Evolutionary conservation across 2,888 invertebrate species (phyloP).

Genomic region (Amaurobius ferox): DNA sequence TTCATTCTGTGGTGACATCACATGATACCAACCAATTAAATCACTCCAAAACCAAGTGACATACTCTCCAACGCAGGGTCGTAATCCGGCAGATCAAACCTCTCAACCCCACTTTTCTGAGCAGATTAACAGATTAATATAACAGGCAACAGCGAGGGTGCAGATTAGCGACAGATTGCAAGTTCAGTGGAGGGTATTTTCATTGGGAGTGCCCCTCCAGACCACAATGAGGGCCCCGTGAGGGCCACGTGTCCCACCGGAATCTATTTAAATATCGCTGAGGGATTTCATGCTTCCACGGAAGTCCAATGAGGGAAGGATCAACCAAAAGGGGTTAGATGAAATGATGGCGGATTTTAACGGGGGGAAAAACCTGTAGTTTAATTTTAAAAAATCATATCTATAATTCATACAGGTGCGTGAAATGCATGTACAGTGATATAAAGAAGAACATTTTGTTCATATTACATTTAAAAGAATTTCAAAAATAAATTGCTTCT

Average conservation of each 20-base stretch:
- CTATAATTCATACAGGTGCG: no score
- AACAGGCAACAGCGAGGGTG: conserved; percentile 44
- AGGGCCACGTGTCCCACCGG: conserved; percentile 35
- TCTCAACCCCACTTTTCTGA: conserved; percentile 3
- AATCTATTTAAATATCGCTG: conserved; percentile 60
- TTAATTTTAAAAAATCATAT: no score
- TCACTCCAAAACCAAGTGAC: neutral
- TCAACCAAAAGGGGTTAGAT: neutral
- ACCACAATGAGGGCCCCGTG: conserved; percentile 57
- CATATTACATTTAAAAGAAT: no score
- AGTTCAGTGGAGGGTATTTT: conserved; percentile 38
- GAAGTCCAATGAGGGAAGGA: neutral
- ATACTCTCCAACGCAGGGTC: neutral
- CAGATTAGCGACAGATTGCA: conserved; percentile 64
- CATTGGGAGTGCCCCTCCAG: conserved; percentile 26
- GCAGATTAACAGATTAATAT: conserved; percentile 64
- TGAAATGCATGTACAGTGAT: no score
- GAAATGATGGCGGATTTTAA: no score
- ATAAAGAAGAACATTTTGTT: no score
- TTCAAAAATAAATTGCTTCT: no score
- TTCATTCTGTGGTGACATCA: no score
- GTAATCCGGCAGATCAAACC: conserved; percentile 24
- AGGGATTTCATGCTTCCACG: conserved; percentile 38
- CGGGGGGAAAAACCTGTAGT: no score
- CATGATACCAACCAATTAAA: no score